These are phyloP conservation scores for Bicyclus anynana DNA, from an alignment of 1,140 invertebrate species.

Conservation along the genomic window DNA sequence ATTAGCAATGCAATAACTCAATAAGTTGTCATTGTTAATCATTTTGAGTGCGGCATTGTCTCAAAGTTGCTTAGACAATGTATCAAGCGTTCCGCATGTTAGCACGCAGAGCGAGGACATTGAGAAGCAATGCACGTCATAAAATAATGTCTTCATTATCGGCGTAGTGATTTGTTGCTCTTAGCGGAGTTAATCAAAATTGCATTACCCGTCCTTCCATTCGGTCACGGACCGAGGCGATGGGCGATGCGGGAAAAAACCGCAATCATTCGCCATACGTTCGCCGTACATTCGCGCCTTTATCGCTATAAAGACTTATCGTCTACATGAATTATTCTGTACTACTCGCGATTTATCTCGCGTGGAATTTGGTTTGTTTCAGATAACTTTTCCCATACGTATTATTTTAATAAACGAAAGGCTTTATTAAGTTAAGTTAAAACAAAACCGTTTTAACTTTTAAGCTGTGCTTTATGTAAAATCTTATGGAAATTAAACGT, in stretches of 20 bases:
- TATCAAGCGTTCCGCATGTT: slow-evolving; percentile 6
- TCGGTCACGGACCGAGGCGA: slow-evolving; percentile 52
- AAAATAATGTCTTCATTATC: slow-evolving; percentile 58
- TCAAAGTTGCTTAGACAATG: neutral
- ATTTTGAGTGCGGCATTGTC: neutral
- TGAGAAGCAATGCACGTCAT: slow-evolving; percentile 34
- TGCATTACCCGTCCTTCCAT: slow-evolving; percentile 56
- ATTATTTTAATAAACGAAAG: no score
- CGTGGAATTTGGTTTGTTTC: no score
- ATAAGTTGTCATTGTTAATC: neutral
- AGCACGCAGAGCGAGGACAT: slow-evolving; percentile 19
- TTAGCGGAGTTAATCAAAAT: slow-evolving; percentile 62
- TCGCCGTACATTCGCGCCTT: slow-evolving; percentile 34
- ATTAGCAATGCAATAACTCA: neutral
- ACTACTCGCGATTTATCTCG: no score
- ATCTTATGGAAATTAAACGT: no score
- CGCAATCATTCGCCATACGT: slow-evolving; percentile 29
- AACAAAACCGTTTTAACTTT: no score
- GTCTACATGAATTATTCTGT: slow-evolving; percentile 22
- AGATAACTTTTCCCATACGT: no score
- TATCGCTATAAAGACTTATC: slow-evolving; percentile 49
- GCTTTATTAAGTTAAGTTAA: no score
- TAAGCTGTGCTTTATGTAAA: no score
- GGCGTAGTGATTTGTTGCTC: slow-evolving; percentile 32
- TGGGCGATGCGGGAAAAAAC: slow-evolving; percentile 41